These are phyloP conservation scores for Thysanoteuthis rhombus DNA, from an alignment of 2,888 invertebrate species.

Conservation along the genomic window DNA sequence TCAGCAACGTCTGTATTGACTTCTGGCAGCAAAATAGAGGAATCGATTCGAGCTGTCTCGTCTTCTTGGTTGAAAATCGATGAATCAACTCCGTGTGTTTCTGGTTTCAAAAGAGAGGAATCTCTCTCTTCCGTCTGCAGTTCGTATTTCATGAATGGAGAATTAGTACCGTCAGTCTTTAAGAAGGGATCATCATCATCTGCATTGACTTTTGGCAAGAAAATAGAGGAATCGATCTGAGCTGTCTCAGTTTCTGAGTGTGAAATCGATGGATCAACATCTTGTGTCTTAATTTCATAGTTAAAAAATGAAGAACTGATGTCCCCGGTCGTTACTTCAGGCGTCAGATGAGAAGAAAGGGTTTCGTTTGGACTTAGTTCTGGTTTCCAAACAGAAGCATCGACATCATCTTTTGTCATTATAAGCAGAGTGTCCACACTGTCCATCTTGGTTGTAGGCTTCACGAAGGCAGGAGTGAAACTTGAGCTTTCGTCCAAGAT, in stretches of 20 bases:
- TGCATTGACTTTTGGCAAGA: too few relatives aligned
- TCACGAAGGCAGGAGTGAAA: neutral
- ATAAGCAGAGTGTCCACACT: neutral
- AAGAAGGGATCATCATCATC: neutral
- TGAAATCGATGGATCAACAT: neutral
- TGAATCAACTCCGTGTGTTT: too few relatives aligned
- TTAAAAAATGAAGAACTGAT: neutral
- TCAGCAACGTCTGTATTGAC: neutral
- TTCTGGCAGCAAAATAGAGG: neutral
- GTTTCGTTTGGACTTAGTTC: neutral
- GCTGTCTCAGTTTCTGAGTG: neutral
- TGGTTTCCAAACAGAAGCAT: neutral
- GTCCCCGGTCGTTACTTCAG: neutral
- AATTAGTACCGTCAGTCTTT: neutral
- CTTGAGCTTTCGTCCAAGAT: neutral
- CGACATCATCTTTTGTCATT: neutral
- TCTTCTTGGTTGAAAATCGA: neutral
- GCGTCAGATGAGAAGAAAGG: neutral
- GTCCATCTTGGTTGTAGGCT: neutral
- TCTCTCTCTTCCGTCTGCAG: neutral
- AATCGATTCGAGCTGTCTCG: neutral
- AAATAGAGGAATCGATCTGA: neutral
- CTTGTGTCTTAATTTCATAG: neutral
- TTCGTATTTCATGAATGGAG: neutral
- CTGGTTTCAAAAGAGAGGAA: neutral